These are phyloP conservation scores for Hydrotaea diabolus DNA, from an alignment of 2,888 invertebrate genomes.

Conservation along the genomic window DNA sequence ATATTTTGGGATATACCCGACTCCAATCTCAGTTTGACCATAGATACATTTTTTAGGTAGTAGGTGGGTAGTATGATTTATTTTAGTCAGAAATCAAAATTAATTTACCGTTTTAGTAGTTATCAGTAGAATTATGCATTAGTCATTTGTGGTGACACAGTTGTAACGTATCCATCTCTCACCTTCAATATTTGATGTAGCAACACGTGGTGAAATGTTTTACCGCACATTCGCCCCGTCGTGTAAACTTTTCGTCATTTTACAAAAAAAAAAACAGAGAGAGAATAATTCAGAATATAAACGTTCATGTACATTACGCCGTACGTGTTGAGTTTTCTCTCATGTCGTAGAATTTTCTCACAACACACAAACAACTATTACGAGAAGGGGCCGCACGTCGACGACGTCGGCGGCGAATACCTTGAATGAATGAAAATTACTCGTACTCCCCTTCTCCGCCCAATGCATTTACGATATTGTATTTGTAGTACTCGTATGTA, in stretches of 20 bases:
- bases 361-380: slow-evolving; percentile 1
- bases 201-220: slow-evolving; percentile 27
- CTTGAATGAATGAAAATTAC: slow-evolving; percentile 28
- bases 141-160: not conserved
- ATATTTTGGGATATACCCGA: not conserved
- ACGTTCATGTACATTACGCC: too few relatives aligned
- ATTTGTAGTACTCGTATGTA: not conserved
- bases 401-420: not conserved
- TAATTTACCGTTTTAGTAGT: not conserved
- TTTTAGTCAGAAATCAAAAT: too few relatives aligned
- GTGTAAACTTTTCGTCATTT: slow-evolving; percentile 10
- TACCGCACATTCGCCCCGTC: slow-evolving; percentile 21
- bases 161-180: not conserved
- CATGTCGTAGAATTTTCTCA: slow-evolving; percentile 10
- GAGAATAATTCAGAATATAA: not conserved
- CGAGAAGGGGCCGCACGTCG: not conserved
- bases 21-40: not conserved
- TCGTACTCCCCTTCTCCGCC: not conserved
- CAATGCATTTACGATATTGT: slow-evolving; percentile 18
- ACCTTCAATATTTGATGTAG: slow-evolving; percentile 23
- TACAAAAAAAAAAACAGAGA: not conserved
- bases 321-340: slow-evolving; percentile 1
- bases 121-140: not conserved
- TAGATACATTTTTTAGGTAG: too few relatives aligned
- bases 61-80: too few relatives aligned